phyloP scores from a whole-genome alignment of 2,797 vertebrate species.

The Coranthus polyacanthus region DNA sequence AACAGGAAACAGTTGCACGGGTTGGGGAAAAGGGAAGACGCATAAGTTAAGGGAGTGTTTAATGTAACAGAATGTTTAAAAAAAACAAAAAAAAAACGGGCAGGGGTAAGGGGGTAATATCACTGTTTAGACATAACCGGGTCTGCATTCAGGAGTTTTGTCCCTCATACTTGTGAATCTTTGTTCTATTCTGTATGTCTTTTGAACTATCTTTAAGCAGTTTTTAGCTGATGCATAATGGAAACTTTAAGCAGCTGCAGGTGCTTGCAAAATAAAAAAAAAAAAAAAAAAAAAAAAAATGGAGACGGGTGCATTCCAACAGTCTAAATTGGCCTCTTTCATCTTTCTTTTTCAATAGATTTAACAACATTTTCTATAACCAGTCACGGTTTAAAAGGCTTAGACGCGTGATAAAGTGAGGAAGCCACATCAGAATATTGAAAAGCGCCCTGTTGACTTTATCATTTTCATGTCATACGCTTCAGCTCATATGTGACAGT shows the following conservation, averaged over 20 bases:
- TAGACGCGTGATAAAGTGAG: conserved; percentile 28
- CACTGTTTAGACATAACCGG: conserved; percentile 54
- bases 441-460: conserved; percentile 59
- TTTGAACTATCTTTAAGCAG: conserved; percentile 76
- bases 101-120: conserved; percentile 38
- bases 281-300: conserved; percentile 42
- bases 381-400: conserved; percentile 29
- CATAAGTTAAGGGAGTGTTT: conserved; percentile 60
- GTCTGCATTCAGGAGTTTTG: conserved; percentile 68
- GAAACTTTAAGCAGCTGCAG: conserved; percentile 70
- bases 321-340: conserved; percentile 50
- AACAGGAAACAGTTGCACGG: conserved; percentile 44
- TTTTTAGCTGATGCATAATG: conserved; percentile 80
- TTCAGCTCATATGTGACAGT: conserved; percentile 79
- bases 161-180: conserved; percentile 86
- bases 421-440: conserved; percentile 37
- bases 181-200: conserved; percentile 82
- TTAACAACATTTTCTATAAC: conserved; percentile 36
- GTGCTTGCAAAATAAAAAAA: conserved; percentile 58
- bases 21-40: conserved; percentile 44
- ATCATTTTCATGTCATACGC: conserved; percentile 71
- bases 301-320: conserved; percentile 55
- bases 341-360: conserved; percentile 37
- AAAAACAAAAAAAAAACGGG: conserved; percentile 45
- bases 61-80: conserved; percentile 66